Conservation (phyloP, 1,140 invertebrate species). For the Pogonomyrmex barbatus region DNA sequence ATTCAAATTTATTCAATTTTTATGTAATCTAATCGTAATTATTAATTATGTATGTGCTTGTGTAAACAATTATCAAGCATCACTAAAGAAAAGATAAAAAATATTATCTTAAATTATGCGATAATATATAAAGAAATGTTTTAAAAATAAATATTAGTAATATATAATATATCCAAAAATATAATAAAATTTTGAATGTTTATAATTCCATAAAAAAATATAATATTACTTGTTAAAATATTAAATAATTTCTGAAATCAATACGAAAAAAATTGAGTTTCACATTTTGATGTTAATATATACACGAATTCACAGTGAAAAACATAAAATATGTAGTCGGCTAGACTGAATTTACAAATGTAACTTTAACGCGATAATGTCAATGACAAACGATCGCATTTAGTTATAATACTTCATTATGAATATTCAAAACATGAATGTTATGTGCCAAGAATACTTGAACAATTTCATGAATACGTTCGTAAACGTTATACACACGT, state of each 20-base stretch:
- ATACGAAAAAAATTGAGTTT: neutral
- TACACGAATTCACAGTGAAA: neutral
- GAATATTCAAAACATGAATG: conserved; percentile 71
- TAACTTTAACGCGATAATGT: conserved; percentile 72
- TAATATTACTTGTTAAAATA: neutral
- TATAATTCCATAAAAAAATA: neutral
- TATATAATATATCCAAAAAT: neutral
- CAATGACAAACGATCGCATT: conserved; percentile 68
- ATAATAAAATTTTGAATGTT: neutral
- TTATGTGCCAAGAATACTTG: conserved; percentile 38
- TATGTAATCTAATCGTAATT: neutral
- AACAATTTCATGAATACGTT: neutral
- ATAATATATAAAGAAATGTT: neutral
- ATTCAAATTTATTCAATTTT: neutral
- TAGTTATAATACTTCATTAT: conserved; percentile 70
- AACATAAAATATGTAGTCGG: neutral
- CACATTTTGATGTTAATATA: conserved; percentile 4
- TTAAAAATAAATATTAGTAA: neutral
- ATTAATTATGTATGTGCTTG: neutral
- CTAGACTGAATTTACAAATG: conserved; percentile 69
- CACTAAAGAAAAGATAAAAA: neutral
- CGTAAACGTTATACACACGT: neutral
- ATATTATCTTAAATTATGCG: neutral
- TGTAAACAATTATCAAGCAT: no score
- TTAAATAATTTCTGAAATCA: neutral